A percentile compares a stretch with the other conserved stretches of the same genome.
Conservation (phyloP, 2,113 vertebrate genomes). For the Chaenocephalus aceratus region DNA sequence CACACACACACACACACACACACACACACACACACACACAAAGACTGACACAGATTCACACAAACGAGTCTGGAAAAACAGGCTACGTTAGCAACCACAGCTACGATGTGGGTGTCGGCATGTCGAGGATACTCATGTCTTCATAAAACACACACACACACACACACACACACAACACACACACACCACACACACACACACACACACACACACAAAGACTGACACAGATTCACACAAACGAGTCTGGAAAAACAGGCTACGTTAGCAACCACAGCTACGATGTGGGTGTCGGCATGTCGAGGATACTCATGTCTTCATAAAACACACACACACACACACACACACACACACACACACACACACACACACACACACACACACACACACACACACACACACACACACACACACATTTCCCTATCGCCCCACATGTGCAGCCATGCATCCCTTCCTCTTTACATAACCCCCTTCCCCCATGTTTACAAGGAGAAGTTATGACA, state of each 20-base stretch:
- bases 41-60: no score
- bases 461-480: conserved; percentile 46
- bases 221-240: conserved; percentile 20
- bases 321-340: conserved; percentile 1
- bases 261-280: background rate
- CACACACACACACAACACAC: no score
- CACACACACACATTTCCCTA: conserved; percentile 10
- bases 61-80: no score
- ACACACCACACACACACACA: no score
- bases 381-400: conserved; percentile 12
- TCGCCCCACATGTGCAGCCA: conserved; percentile 20
- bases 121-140: no score
- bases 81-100: no score
- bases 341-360: conserved; percentile 1
- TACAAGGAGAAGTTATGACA: conserved; percentile 53
- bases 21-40: no score
- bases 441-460: conserved; percentile 57
- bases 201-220: conserved; percentile 3
- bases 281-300: conserved; percentile 19
- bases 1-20: no score
- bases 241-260: conserved; percentile 24
- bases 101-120: no score
- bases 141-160: no score
- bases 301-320: conserved; percentile 7
- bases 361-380: conserved; percentile 1